These are phyloP conservation scores for Synanthedon andrenaeformis DNA, from an alignment of 2,888 invertebrate species.

Conservation along the genomic window DNA sequence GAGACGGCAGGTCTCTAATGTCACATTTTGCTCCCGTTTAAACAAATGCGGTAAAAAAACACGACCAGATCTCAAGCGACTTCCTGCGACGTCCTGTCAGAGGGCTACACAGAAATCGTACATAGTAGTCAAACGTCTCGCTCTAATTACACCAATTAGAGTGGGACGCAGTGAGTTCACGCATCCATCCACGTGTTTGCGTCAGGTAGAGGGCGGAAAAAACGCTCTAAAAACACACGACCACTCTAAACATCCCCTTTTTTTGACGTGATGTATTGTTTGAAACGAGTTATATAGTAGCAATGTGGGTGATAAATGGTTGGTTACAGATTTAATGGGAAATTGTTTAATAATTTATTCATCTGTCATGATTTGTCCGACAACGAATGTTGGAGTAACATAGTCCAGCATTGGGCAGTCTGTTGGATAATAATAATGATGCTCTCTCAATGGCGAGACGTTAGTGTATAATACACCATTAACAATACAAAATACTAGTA, in stretches of 20 bases:
- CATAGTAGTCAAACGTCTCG: not conserved
- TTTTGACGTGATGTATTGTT: slow-evolving; percentile 48
- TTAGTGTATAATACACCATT: too few relatives aligned
- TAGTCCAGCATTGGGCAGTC: too few relatives aligned
- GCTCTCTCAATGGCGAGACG: too few relatives aligned
- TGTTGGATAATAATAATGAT: too few relatives aligned
- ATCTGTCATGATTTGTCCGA: not conserved
- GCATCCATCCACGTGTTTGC: slow-evolving; percentile 45
- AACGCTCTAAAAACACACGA: slow-evolving; percentile 47
- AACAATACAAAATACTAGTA: too few relatives aligned
- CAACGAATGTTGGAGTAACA: too few relatives aligned
- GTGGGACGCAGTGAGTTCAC: slow-evolving; percentile 33
- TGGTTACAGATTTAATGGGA: slow-evolving; percentile 31
- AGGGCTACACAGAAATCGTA: slow-evolving; percentile 24
- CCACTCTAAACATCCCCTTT: slow-evolving; percentile 66
- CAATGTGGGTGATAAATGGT: slow-evolving; percentile 39
- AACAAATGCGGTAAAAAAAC: slow-evolving; percentile 55
- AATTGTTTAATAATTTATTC: slow-evolving; percentile 11
- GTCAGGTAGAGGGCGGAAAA: slow-evolving; percentile 63
- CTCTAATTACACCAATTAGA: slow-evolving; percentile 9
- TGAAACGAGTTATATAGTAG: slow-evolving; percentile 45
- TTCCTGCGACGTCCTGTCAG: slow-evolving; percentile 47
- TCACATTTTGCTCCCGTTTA: slow-evolving; percentile 51
- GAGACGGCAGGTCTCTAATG: slow-evolving; percentile 44
- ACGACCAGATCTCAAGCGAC: slow-evolving; percentile 62